These are phyloP conservation scores for Mimachlamys varia DNA, from an alignment of 2,888 invertebrate species.

Conservation along the genomic window DNA sequence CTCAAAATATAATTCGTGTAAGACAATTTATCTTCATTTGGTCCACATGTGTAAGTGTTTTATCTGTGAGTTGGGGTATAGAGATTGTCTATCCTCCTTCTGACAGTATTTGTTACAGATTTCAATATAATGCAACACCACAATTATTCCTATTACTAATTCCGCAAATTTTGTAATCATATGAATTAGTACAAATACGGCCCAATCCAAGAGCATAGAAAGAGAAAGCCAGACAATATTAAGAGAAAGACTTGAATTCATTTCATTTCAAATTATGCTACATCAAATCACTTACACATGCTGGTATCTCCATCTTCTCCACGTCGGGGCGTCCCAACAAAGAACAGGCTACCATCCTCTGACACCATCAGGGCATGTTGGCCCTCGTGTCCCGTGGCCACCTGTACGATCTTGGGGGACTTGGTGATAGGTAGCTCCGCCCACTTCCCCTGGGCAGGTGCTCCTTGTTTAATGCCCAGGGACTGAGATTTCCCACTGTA, in stretches of 20 bases:
- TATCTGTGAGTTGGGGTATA: no score
- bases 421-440: conserved; percentile 86
- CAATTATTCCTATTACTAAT: no score
- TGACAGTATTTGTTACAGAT: no score
- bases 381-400: conserved; percentile 96
- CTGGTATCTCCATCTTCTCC: conserved; percentile 96
- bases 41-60: no score
- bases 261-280: no score
- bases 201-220: neutral
- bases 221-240: neutral
- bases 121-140: no score
- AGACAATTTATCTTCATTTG: no score
- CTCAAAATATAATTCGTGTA: no score
- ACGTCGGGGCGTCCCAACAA: conserved; percentile 92
- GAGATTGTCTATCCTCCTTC: no score
- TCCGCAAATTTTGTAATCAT: no score
- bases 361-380: conserved; percentile 94
- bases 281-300: conserved; percentile 61
- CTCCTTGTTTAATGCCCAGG: conserved; percentile 89
- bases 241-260: neutral
- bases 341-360: conserved; percentile 95
- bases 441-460: conserved; percentile 80
- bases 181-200: neutral
- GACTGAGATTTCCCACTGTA: conserved; percentile 94
- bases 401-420: conserved; percentile 88